A percentile compares a stretch with the other conserved stretches of the same genome.
These are phyloP conservation scores for Falco rusticolus DNA, from an alignment of 2,797 vertebrate species.

Conservation along the genomic window DNA sequence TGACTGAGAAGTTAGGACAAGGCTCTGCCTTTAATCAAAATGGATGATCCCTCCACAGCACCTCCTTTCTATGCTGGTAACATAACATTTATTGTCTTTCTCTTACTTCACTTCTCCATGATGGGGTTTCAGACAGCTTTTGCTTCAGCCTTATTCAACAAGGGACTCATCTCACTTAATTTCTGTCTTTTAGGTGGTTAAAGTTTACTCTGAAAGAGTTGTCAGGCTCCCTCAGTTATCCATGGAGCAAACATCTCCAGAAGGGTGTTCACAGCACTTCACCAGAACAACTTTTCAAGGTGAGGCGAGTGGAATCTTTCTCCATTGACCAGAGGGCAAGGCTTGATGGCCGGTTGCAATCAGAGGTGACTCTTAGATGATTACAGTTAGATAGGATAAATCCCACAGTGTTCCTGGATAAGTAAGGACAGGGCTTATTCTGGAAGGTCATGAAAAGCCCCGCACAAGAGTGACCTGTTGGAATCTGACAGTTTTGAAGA, in stretches of 20 bases:
- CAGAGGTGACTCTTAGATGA: background rate
- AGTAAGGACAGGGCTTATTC: background rate
- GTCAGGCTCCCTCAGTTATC: background rate
- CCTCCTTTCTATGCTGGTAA: background rate
- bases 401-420: background rate
- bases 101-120: background rate
- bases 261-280: background rate
- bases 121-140: background rate
- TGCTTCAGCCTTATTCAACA: background rate
- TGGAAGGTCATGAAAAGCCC: background rate
- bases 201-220: background rate
- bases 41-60: rapidly evolving
- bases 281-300: background rate
- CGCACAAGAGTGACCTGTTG: background rate
- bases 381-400: background rate
- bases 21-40: background rate
- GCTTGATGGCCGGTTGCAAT: background rate
- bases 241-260: background rate
- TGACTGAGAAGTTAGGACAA: background rate
- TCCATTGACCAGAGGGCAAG: background rate
- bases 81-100: background rate
- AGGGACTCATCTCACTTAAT: background rate
- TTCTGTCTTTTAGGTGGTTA: background rate
- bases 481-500: background rate
- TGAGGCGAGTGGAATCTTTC: background rate